Conservation (phyloP, 2,888 invertebrate genomes). For the Limulus polyphemus region DNA sequence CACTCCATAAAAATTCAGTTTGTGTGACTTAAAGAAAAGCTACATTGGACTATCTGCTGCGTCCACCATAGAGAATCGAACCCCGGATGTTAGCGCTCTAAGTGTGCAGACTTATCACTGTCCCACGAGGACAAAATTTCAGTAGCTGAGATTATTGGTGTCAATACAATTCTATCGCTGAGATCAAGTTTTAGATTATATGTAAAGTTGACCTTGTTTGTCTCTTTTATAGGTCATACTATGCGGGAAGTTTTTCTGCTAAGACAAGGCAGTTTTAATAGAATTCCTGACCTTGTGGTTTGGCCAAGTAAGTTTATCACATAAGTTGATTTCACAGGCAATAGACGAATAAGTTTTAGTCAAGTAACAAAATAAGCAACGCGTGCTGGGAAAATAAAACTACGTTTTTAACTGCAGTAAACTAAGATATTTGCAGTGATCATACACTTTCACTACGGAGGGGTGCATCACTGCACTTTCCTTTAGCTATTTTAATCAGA, state of each 20-base stretch:
- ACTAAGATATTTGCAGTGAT: no score
- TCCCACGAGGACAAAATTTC: not conserved
- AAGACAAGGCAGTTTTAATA: constrained; percentile 45
- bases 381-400: no score
- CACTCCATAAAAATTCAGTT: not conserved
- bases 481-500: no score
- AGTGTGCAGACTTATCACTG: not conserved
- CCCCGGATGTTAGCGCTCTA: not conserved
- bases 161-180: not conserved
- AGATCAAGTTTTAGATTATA: not conserved
- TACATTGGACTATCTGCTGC: not conserved
- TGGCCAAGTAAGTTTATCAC: constrained; percentile 55
- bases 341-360: no score
- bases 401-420: no score
- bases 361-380: no score
- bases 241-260: constrained; percentile 40
- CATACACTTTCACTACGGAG: no score
- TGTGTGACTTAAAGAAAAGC: not conserved
- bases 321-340: not conserved
- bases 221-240: constrained; percentile 35
- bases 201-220: not conserved
- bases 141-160: not conserved
- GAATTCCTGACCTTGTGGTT: constrained; percentile 83
- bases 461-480: no score
- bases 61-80: not conserved